A percentile compares a stretch with the other conserved stretches of the same genome.
These are phyloP conservation scores for Macrosiphum euphorbiae DNA, from an alignment of 2,888 invertebrate genomes.

Conservation along the genomic window DNA sequence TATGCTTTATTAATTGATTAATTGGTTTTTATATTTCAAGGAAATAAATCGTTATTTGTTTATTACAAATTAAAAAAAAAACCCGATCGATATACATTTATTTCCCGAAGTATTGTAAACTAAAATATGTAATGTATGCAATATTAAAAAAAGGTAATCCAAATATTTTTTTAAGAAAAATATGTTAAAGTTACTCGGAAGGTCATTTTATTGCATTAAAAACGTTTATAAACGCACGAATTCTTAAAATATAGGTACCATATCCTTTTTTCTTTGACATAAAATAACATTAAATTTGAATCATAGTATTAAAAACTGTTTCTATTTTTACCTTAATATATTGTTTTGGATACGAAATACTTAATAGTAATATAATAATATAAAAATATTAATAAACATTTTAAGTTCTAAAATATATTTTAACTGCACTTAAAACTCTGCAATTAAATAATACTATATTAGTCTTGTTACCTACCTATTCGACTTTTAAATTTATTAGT, in stretches of 20 bases:
- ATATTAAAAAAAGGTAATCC: slow-evolving; percentile 3
- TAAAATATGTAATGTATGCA: neutral
- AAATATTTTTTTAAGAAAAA: neutral
- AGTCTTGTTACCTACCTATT: neutral
- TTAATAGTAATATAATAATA: neutral
- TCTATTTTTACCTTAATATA: neutral
- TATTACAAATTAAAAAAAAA: neutral
- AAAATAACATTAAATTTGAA: neutral
- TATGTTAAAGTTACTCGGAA: neutral
- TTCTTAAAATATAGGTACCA: neutral
- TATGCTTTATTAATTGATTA: neutral
- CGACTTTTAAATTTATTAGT: neutral
- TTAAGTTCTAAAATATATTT: neutral
- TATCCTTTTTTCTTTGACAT: slow-evolving; percentile 1
- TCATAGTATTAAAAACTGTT: neutral
- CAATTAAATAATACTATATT: neutral
- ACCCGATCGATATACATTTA: neutral
- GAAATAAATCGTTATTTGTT: neutral
- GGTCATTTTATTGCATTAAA: slow-evolving; percentile 8
- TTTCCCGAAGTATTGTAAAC: neutral
- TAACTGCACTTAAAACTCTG: neutral
- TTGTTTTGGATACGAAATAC: neutral
- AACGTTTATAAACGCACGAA: neutral
- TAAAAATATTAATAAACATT: neutral
- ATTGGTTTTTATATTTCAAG: neutral